A percentile compares a stretch with the other conserved stretches of the same genome.
These are phyloP conservation scores for Tachina fera DNA, from an alignment of 2,888 invertebrate genomes.

Conservation along the genomic window DNA sequence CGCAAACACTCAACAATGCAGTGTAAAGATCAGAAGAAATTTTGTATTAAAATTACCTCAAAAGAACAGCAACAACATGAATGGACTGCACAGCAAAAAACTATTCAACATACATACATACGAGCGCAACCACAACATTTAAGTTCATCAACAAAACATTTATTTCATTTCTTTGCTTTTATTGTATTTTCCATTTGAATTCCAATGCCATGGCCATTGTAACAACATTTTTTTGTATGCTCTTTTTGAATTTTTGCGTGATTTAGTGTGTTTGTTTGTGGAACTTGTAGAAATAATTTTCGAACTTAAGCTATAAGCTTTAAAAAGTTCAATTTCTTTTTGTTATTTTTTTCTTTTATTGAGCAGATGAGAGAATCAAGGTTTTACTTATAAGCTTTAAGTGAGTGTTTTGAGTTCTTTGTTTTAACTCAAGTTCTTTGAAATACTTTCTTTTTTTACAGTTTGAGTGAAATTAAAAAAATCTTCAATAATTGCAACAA, in stretches of 20 bases:
- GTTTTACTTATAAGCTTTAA: neutral
- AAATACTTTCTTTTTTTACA: constrained; percentile 36
- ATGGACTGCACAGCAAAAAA: constrained; percentile 7
- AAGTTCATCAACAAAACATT: constrained; percentile 27
- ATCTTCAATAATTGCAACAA: neutral
- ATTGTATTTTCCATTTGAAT: constrained; percentile 15
- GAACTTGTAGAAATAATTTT: neutral
- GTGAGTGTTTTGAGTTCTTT: neutral
- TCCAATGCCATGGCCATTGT: constrained; percentile 58
- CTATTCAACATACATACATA: constrained; percentile 33
- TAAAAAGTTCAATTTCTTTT: neutral
- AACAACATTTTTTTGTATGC: constrained; percentile 26
- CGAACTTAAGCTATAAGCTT: constrained; percentile 1
- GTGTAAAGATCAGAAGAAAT: constrained; percentile 54
- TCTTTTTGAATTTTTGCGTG: constrained; percentile 33
- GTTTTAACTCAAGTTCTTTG: constrained; percentile 23
- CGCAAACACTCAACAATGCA: constrained; percentile 22
- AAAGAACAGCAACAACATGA: constrained; percentile 29
- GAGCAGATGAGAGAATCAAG: constrained; percentile 13
- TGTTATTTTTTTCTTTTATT: constrained; percentile 41
- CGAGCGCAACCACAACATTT: constrained; percentile 26
- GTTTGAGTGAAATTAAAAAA: constrained; percentile 18
- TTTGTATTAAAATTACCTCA: constrained; percentile 40
- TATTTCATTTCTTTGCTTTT: constrained; percentile 35
- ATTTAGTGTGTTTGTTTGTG: constrained; percentile 34